Evolutionary conservation across 2,888 invertebrate species (phyloP).

Genomic region (Ornithoptera alexandrae): DNA sequence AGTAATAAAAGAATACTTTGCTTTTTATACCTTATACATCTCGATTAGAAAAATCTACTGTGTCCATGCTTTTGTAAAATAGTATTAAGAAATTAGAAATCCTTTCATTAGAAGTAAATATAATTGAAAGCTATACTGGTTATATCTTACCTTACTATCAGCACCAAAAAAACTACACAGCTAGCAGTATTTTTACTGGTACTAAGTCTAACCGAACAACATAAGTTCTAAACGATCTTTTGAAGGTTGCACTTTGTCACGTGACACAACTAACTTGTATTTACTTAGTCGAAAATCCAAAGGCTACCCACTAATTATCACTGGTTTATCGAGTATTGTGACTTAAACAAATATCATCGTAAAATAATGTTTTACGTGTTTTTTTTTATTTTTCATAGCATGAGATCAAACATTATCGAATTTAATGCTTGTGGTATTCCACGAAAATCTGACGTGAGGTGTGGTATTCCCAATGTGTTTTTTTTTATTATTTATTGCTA

Average conservation of each 20-base stretch:
- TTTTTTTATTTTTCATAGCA: neutral
- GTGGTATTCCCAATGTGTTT: constrained; percentile 1
- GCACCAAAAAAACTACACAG: neutral
- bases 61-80: too few relatives aligned
- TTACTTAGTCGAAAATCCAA: neutral
- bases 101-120: too few relatives aligned
- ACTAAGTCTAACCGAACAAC: neutral
- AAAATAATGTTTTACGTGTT: neutral
- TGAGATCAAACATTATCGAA: neutral
- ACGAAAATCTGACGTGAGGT: neutral
- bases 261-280: constrained; percentile 1
- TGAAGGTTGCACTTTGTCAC: constrained; percentile 1
- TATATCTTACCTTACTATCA: neutral
- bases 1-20: too few relatives aligned
- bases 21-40: too few relatives aligned
- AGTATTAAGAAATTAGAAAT: too few relatives aligned
- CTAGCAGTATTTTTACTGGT: too few relatives aligned
- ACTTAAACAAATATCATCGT: neutral
- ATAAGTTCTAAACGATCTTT: neutral
- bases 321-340: neutral
- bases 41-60: too few relatives aligned
- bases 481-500: too few relatives aligned
- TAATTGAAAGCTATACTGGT: too few relatives aligned
- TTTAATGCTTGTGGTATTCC: neutral
- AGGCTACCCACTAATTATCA: neutral